These are phyloP conservation scores for Cryptotis parvus DNA, from an alignment of 2,113 vertebrate species.

Conservation along the genomic window DNA sequence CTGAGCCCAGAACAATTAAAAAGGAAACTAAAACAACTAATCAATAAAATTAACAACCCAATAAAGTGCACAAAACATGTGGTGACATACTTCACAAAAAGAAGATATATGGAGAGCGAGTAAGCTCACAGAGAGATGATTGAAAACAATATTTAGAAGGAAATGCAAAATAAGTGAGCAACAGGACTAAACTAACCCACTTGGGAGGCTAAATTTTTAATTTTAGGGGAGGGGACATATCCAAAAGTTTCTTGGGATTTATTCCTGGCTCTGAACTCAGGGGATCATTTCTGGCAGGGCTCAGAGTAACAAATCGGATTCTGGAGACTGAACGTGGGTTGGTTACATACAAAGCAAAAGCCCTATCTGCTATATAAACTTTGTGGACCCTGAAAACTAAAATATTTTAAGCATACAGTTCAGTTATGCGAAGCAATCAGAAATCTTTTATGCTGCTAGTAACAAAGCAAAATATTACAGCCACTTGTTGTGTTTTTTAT, in stretches of 20 bases:
- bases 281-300: no score
- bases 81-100: background rate
- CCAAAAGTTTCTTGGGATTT: no score
- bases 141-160: background rate
- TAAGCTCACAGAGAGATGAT: background rate
- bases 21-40: background rate
- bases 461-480: background rate
- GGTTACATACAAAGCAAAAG: no score
- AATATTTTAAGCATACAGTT: background rate
- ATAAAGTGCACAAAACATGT: background rate
- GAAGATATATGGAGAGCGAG: background rate
- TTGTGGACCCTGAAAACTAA: background rate
- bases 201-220: background rate
- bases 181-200: background rate
- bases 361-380: background rate
- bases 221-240: background rate
- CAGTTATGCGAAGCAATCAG: background rate
- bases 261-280: no score
- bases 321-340: no score
- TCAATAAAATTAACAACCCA: background rate
- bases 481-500: no score
- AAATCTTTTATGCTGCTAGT: background rate
- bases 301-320: no score
- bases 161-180: background rate
- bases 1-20: background rate